Evolutionary conservation across 2,888 invertebrate genomes (phyloP), one percentile per base, ranked within the genome.

Genomic region (Tromatobia lineatoria): DNA sequence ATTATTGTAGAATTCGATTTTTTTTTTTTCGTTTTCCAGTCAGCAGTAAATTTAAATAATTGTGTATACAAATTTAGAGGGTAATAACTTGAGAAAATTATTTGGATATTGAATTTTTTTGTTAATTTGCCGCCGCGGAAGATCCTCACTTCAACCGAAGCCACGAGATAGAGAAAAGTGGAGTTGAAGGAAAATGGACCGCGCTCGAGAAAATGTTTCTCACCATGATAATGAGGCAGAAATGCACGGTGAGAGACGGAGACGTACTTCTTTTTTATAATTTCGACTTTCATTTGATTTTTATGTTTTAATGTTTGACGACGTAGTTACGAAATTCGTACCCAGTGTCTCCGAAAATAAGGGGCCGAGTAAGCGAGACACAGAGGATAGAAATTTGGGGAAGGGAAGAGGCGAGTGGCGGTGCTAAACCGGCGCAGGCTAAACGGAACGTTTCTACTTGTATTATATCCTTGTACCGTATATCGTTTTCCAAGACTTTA

Each of bases 401-500:
- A 61, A 38, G 8, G 38, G 45, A 10, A 29, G 57, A 34, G 80
- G 84, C 84, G 84, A 84, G 84, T 81, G 74, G 84, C 69, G 84
- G 84, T 84, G 84, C 84, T 84, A 84, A 84, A 57, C 69, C 81
- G 84, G 64, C 57, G 69, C 74, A 47, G 69, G 81, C 75, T 61
- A 18, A 80, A 75, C 74, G 47, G 57, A 54, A 74, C 70, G 69
- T 70, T 59, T 81, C 73, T 70, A 64, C 67, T 84, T 47, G 13
- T 74, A 64, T 54, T 74, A 64, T 69, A 75, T 54, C 77, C 61
- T 71, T 29, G 54, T 77, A 67, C 80, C 80, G 77, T 78, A 84
- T 78, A 84, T 81, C 78, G 78, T 78, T 78, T 78, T 78, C 81
- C 81, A 84, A 61, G 74, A 84, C 75, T 54, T 79, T 83, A 79